Base-by-base conservation (phyloP, 2,113 vertebrate genomes). In the Acanthisitta chloris region DNA sequence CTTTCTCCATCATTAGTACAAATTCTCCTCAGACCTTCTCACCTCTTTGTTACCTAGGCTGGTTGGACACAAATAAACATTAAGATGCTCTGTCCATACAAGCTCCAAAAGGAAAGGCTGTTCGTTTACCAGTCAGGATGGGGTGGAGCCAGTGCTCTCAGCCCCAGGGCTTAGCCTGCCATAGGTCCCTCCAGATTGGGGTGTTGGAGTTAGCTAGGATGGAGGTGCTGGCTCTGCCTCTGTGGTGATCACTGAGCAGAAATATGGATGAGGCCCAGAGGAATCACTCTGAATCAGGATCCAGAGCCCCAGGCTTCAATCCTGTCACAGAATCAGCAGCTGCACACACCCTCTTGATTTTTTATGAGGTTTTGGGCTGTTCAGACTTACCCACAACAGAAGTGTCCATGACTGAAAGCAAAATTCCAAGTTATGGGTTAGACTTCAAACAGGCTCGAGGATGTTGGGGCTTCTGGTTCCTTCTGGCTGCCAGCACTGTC, bases 11-110 rank as follows among this genome's bases (percentile, higher is more conserved):
- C 17, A 1, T 77, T 76, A 81, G 10, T 33, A 45, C 33, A 78
- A 80, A 92, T 94, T 73, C 45, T 62, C 74, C 55, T 81, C 87
- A 40, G 88, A 54, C 28, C 14, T 74, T 90, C 82, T 86, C 66
- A 82, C 40, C 31, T 76, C 42, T 72, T 61, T 79, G 31, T 65
- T 93, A 88, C 67, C 21, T 36, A 58, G 65, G 33, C 25, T 83
- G 52, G 25, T 52, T 91, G 67, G 78, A 76, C 66, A 76, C n/a
- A 90, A 80, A 58, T 24, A 52, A 46, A 55, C 21, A 48, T 51
- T 67, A 59, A 69, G 83, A 91, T 29, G 43, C 57, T 49, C 24
- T 24, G 55, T 46, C 65, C 14, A 14, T 5, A 71, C 78, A 88
- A 82, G 34, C 51, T n/a, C 81, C 33, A 65, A 59, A 92, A 72